Percentiles rank a stretch among this genome's conserved stretches.
Conservation (phyloP, 2,797 vertebrate genomes). For the Paramormyrops hopkinsi region DNA sequence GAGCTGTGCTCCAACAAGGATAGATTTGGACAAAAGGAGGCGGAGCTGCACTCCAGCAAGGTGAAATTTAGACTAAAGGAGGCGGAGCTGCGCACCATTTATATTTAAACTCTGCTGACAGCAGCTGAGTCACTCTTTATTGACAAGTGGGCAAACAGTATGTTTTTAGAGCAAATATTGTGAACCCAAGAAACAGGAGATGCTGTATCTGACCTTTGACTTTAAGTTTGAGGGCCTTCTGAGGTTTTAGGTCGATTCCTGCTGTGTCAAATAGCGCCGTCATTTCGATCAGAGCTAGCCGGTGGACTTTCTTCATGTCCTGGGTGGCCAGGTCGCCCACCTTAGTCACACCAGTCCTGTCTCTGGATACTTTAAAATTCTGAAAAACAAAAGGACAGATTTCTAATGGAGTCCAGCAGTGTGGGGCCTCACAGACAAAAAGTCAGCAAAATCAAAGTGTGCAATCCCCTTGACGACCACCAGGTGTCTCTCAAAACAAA, state of each 20-base stretch:
- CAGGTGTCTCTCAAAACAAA: slow-evolving; percentile 31
- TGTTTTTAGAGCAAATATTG: neutral
- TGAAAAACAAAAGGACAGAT: slow-evolving; percentile 36
- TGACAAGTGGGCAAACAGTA: slow-evolving; percentile 18
- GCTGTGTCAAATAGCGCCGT: slow-evolving; percentile 83
- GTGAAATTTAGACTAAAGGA: neutral
- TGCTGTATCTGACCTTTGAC: slow-evolving; percentile 69
- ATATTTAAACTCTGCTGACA: neutral
- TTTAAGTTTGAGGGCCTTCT: slow-evolving; percentile 84
- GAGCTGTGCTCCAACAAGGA: neutral
- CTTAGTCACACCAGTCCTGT: slow-evolving; percentile 89
- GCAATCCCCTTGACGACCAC: slow-evolving; percentile 21
- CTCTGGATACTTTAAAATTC: slow-evolving; percentile 80
- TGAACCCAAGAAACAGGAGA: neutral
- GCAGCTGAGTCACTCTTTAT: slow-evolving; percentile 7
- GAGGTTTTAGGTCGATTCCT: slow-evolving; percentile 80
- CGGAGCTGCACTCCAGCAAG: neutral
- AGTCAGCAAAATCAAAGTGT: neutral
- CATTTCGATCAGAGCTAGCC: slow-evolving; percentile 83
- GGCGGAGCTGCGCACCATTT: neutral
- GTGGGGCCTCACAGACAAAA: neutral
- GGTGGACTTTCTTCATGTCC: slow-evolving; percentile 89
- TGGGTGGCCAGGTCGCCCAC: slow-evolving; percentile 81
- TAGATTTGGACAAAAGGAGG: neutral
- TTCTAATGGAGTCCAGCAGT: neutral